Percentiles rank a stretch among this genome's conserved stretches.
Conservation (phyloP, 2,113 vertebrate species). For the Oncorhynchus masou region DNA sequence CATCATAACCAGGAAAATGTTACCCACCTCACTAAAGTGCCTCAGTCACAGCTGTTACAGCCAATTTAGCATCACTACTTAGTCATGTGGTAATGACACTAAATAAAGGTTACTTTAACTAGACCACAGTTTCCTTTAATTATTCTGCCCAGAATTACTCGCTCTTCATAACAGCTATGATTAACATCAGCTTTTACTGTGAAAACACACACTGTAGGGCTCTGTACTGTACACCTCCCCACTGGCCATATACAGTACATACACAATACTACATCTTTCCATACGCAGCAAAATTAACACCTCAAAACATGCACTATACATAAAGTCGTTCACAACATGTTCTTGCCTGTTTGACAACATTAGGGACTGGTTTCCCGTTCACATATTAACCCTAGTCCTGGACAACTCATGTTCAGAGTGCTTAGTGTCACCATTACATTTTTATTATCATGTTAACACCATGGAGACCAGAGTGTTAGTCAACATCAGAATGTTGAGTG, state of each 20-base stretch:
- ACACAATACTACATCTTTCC: conserved; percentile 22
- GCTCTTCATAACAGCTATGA: conserved; percentile 21
- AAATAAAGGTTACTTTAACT: conserved; percentile 42
- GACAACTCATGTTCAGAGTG: not conserved
- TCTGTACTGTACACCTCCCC: conserved; percentile 34
- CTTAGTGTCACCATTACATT: conserved; percentile 1
- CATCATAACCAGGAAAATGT: not conserved
- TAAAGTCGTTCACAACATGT: not conserved
- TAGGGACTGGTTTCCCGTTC: too few relatives aligned
- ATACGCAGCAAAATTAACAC: not conserved
- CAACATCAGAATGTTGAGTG: not conserved
- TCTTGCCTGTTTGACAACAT: too few relatives aligned
- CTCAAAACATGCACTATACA: too few relatives aligned
- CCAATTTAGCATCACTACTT: conserved; percentile 2
- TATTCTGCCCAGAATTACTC: conserved; percentile 13
- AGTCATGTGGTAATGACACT: conserved; percentile 29
- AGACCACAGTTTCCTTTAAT: conserved; percentile 18
- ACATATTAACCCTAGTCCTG: too few relatives aligned
- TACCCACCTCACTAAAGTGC: not conserved
- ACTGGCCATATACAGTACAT: conserved; percentile 14
- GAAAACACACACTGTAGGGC: conserved; percentile 13
- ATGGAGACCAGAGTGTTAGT: not conserved
- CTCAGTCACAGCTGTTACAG: not conserved
- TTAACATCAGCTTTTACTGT: conserved; percentile 35
- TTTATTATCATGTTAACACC: not conserved